Evolutionary conservation across 2,888 invertebrate species (phyloP).

Genomic region (Hydriomena furcata): DNA sequence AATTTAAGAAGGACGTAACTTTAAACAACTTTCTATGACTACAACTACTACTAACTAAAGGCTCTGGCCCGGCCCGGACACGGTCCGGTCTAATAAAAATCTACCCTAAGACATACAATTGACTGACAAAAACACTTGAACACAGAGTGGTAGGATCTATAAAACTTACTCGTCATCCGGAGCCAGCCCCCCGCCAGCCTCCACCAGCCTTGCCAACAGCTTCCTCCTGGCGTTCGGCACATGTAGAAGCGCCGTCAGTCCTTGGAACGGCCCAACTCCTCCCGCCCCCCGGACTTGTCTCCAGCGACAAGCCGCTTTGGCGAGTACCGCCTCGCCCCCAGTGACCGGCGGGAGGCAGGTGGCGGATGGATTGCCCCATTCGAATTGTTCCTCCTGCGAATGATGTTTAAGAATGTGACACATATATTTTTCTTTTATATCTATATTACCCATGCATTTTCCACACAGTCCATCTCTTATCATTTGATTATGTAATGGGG

Average conservation of each 20-base stretch:
- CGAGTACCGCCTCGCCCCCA: conserved; percentile 74
- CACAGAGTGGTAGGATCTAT: not conserved
- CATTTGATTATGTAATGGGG: too few species aligned
- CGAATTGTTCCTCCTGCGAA: conserved; percentile 89
- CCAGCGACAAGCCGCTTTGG: conserved; percentile 87
- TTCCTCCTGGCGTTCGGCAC: conserved; percentile 84
- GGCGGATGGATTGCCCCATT: conserved; percentile 92
- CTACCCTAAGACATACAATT: too few species aligned
- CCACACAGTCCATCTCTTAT: too few species aligned
- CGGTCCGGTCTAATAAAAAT: too few species aligned
- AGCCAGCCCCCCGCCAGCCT: conserved; percentile 90
- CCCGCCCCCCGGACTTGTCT: conserved; percentile 80
- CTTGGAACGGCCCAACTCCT: conserved; percentile 76
- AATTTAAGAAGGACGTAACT: too few species aligned
- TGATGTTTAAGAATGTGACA: too few species aligned
- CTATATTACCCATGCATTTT: too few species aligned
- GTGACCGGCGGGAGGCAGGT: conserved; percentile 75
- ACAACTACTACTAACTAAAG: too few species aligned
- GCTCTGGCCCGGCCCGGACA: too few species aligned
- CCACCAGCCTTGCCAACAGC: conserved; percentile 87
- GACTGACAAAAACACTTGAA: too few species aligned
- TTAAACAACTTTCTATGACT: too few species aligned
- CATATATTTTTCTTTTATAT: too few species aligned
- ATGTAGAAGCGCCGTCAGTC: conserved; percentile 81
- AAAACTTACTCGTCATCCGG: conserved; percentile 81